phyloP scores from a whole-genome alignment of 53 echinoderm and acorn worm species.

The Arbacia lixula region DNA sequence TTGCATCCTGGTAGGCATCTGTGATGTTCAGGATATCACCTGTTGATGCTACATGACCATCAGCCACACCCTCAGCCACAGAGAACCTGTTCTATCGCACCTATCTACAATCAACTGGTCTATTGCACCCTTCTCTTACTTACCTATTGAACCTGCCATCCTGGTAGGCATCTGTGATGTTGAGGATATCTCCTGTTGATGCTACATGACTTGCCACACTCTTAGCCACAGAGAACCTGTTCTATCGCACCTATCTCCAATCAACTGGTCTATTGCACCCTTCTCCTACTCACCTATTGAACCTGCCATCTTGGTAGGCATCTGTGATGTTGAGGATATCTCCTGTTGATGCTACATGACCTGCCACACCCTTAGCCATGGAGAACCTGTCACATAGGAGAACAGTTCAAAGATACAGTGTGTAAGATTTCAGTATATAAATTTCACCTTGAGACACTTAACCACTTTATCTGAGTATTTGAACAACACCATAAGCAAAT shows the following conservation, averaged over 20 bases:
- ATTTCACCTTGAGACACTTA: no score
- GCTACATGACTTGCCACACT: slow-evolving; percentile 97
- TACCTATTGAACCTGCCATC: slow-evolving; percentile 97
- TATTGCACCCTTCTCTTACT: no score
- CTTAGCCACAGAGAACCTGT: slow-evolving; percentile 92
- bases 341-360: slow-evolving; percentile 95
- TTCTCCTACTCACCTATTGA: slow-evolving; percentile 97
- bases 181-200: slow-evolving; percentile 88
- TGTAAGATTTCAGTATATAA: no score
- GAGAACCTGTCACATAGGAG: slow-evolving; percentile 63
- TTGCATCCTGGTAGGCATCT: slow-evolving; percentile 96
- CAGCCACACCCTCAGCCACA: slow-evolving; percentile 92
- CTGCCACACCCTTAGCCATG: slow-evolving; percentile 94
- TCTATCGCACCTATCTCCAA: no score
- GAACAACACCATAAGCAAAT: neutral
- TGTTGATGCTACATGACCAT: slow-evolving; percentile 95
- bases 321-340: slow-evolving; percentile 91
- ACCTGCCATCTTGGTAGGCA: slow-evolving; percentile 93
- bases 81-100: no score
- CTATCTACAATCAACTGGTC: no score
- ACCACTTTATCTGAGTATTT: no score
- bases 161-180: slow-evolving; percentile 94
- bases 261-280: no score
- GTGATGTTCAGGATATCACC: slow-evolving; percentile 90
- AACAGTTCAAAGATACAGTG: no score